phyloP scores from a whole-genome alignment of 2,113 vertebrate genomes.

The Oryzias melastigma region DNA sequence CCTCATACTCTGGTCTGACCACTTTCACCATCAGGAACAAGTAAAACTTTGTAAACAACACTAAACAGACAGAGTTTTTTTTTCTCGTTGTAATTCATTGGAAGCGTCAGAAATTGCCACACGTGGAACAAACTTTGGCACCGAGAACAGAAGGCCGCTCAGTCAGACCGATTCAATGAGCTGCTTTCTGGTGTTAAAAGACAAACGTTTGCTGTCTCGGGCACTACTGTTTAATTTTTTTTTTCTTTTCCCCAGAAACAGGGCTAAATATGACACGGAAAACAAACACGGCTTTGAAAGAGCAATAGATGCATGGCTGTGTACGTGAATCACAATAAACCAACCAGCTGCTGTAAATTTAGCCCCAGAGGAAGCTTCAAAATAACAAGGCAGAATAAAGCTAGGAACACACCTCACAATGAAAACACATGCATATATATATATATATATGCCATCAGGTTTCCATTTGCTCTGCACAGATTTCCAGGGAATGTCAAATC shows the following conservation, averaged over 20 bases:
- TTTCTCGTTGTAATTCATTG: slow-evolving; percentile 1
- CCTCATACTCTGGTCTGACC: slow-evolving; percentile 9
- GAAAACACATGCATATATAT: background rate
- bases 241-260: slow-evolving; percentile 5
- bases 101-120: background rate
- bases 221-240: slow-evolving; percentile 2
- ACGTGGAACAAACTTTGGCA: slow-evolving; percentile 1
- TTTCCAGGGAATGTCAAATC: slow-evolving; percentile 44
- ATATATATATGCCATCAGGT: slow-evolving; percentile 22
- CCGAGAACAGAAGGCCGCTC: background rate
- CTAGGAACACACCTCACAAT: slow-evolving; percentile 4
- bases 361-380: background rate
- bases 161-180: background rate
- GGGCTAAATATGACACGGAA: background rate
- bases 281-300: slow-evolving; percentile 7
- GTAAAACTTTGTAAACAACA: slow-evolving; percentile 1
- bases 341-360: slow-evolving; percentile 10
- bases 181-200: slow-evolving; percentile 4
- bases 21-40: background rate
- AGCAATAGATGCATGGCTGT: background rate
- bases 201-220: slow-evolving; percentile 21
- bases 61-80: slow-evolving; percentile 10
- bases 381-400: slow-evolving; percentile 7
- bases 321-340: slow-evolving; percentile 3
- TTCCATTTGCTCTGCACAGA: slow-evolving; percentile 36